Evolutionary conservation across 2,888 invertebrate genomes (phyloP).

Genomic region (Aleiodes testaceus): DNA sequence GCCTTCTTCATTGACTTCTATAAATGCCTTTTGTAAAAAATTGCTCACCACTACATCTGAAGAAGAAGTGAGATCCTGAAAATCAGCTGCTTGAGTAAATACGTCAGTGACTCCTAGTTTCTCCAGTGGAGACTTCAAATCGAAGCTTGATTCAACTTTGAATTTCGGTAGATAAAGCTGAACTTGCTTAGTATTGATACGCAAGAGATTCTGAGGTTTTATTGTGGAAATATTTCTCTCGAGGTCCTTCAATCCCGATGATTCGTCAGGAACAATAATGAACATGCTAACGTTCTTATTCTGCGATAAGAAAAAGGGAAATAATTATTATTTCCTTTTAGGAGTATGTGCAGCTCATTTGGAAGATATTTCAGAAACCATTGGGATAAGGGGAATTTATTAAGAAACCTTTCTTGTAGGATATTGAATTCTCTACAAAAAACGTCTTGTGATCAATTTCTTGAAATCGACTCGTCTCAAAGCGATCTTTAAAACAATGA

Average conservation of each 20-base stretch:
- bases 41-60: constrained; percentile 80
- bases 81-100: constrained; percentile 78
- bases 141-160: constrained; percentile 83
- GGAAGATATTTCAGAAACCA: too few species aligned
- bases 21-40: constrained; percentile 87
- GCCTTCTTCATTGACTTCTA: constrained; percentile 91
- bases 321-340: too few species aligned
- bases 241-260: constrained; percentile 78
- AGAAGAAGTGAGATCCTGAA: constrained; percentile 75
- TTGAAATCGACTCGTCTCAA: too few species aligned
- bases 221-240: constrained; percentile 77
- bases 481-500: too few species aligned
- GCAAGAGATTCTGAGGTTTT: constrained; percentile 75
- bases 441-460: too few species aligned
- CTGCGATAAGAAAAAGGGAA: constrained; percentile 56
- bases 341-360: too few species aligned
- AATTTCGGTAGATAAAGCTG: constrained; percentile 85
- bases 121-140: constrained; percentile 78
- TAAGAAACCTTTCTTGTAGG: too few species aligned
- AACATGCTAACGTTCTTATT: constrained; percentile 84
- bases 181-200: constrained; percentile 76
- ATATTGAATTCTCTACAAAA: too few species aligned
- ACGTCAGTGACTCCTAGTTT: constrained; percentile 83
- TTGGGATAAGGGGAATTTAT: too few species aligned
- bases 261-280: constrained; percentile 82